These are phyloP conservation scores for Oenanthe melanoleuca DNA, from an alignment of 2,113 vertebrate species.

Conservation along the genomic window DNA sequence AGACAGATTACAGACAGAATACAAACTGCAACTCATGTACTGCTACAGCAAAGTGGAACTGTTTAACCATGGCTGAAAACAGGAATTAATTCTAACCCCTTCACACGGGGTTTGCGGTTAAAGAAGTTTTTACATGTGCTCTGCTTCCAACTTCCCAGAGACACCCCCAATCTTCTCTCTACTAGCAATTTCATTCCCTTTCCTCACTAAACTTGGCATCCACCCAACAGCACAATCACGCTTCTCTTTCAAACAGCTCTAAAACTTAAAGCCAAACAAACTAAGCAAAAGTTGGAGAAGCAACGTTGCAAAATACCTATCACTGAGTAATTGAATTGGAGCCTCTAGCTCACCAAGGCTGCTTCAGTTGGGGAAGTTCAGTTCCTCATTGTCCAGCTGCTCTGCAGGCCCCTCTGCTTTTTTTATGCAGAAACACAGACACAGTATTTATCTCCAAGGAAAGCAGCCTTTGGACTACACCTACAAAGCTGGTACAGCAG, in stretches of 20 bases:
- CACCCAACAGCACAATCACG: background rate
- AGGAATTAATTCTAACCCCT: background rate
- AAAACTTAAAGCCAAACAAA: slow-evolving; percentile 9
- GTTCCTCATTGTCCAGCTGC: background rate
- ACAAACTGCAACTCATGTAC: background rate
- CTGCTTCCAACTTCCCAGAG: background rate
- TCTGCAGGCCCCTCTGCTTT: background rate
- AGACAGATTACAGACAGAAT: background rate
- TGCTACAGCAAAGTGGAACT: background rate
- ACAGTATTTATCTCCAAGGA: background rate
- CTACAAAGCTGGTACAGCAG: background rate
- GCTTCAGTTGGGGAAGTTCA: background rate
- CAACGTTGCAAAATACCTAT: background rate
- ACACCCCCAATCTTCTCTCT: background rate
- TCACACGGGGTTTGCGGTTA: background rate
- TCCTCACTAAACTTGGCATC: background rate
- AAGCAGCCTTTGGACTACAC: background rate
- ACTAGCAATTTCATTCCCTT: background rate
- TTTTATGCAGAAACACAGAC: background rate
- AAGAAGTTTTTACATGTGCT: background rate
- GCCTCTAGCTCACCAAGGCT: background rate
- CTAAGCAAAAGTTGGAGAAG: slow-evolving; percentile 8
- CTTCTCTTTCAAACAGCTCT: slow-evolving; percentile 20
- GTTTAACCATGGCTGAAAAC: background rate
- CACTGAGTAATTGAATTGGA: background rate